Conservation (phyloP, 2,888 invertebrate genomes). For the Coecobrya sp. region DNA sequence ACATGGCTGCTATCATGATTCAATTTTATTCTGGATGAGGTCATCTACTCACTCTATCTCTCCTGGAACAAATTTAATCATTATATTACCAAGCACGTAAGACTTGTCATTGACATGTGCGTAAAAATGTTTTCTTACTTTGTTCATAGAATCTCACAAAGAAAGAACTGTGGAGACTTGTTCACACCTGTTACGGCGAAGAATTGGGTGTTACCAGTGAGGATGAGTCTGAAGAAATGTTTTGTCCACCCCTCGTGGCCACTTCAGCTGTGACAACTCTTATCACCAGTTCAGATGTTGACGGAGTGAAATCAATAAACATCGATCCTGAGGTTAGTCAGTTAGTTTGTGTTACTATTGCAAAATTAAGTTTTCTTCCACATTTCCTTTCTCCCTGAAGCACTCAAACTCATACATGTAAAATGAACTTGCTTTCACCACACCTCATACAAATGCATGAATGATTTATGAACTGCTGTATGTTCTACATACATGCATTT, state of each 20-base stretch:
- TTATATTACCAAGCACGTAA: too few relatives aligned
- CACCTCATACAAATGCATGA: not conserved
- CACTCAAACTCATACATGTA: not conserved
- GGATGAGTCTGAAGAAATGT: constrained; percentile 91
- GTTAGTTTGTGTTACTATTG: too few relatives aligned
- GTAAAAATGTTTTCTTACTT: not conserved
- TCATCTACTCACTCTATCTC: too few relatives aligned
- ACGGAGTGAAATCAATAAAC: constrained; percentile 74
- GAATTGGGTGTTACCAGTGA: constrained; percentile 97
- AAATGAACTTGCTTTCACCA: not conserved
- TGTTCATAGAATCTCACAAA: constrained; percentile 91
- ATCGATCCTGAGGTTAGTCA: constrained; percentile 83
- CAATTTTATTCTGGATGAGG: too few relatives aligned
- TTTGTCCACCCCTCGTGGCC: constrained; percentile 61
- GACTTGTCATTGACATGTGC: not conserved
- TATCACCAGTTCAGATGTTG: constrained; percentile 53
- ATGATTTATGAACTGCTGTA: not conserved
- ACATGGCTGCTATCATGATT: too few relatives aligned
- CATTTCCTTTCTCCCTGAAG: too few relatives aligned
- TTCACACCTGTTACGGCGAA: constrained; percentile 97
- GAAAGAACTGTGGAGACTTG: constrained; percentile 96
- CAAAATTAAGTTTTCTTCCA: too few relatives aligned
- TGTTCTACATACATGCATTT: too few relatives aligned
- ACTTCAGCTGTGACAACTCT: constrained; percentile 63
- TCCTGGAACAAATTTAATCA: too few relatives aligned